phyloP scores from a whole-genome alignment of 2,888 invertebrate genomes.

The Drosophila ezoana region DNA sequence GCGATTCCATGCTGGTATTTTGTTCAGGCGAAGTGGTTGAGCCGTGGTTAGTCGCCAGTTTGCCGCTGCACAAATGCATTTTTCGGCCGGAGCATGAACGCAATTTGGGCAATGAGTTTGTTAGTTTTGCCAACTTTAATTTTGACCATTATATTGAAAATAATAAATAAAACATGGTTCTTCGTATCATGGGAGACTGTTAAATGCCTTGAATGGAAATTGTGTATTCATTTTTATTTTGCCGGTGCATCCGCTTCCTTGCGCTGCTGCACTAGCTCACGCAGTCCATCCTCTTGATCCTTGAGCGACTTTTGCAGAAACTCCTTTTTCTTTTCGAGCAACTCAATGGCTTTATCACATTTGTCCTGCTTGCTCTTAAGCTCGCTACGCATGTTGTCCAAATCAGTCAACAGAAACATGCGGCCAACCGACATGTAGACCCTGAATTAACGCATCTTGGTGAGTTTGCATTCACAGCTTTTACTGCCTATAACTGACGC shows the following conservation, averaged over 20 bases:
- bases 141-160: constrained; percentile 86
- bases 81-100: constrained; percentile 94
- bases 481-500: no score
- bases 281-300: constrained; percentile 92
- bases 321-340: constrained; percentile 89
- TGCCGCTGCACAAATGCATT: constrained; percentile 88
- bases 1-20: constrained; percentile 85
- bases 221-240: constrained; percentile 47
- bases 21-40: constrained; percentile 95
- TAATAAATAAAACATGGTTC: constrained; percentile 67
- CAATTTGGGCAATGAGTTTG: constrained; percentile 96
- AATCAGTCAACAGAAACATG: constrained; percentile 91
- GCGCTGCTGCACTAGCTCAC: constrained; percentile 91
- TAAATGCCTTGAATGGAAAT: constrained; percentile 9
- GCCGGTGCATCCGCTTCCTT: constrained; percentile 85
- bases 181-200: constrained; percentile 10
- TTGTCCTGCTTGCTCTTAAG: constrained; percentile 87
- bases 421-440: constrained; percentile 89
- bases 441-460: constrained; percentile 52
- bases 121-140: constrained; percentile 95
- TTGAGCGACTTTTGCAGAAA: constrained; percentile 91
- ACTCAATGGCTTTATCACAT: constrained; percentile 89
- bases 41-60: constrained; percentile 87
- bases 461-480: neutral
- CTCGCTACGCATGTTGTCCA: constrained; percentile 87